phyloP scores from a whole-genome alignment of 2,888 invertebrate species.

The Agrochola litura region DNA sequence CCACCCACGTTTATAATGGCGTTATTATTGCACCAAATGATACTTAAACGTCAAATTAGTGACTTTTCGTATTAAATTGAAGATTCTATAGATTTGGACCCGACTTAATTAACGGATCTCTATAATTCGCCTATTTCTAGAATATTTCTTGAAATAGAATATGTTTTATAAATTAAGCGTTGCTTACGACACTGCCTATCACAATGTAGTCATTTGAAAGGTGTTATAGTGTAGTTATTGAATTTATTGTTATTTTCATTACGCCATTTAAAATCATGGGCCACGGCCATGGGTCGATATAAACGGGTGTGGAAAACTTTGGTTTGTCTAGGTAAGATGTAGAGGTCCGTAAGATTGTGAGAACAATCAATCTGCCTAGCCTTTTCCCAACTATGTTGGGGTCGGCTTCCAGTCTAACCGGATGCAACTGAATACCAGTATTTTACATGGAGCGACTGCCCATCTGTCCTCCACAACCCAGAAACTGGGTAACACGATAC shows the following conservation, averaged over 20 bases:
- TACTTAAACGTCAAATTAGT: slow-evolving; percentile 51
- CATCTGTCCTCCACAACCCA: no score
- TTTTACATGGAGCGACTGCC: no score
- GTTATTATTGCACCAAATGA: slow-evolving; percentile 21
- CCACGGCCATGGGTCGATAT: neutral
- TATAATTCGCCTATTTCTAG: neutral
- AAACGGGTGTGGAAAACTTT: neutral
- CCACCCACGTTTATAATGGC: slow-evolving; percentile 23
- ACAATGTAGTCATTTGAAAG: neutral
- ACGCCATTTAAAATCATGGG: neutral
- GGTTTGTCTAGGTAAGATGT: neutral
- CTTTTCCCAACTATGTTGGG: no score
- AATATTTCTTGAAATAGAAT: neutral
- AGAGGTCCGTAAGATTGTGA: no score
- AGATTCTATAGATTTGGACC: slow-evolving; percentile 1
- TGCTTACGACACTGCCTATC: neutral
- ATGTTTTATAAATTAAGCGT: neutral
- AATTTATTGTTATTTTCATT: neutral
- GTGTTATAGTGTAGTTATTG: neutral
- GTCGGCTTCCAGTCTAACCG: no score
- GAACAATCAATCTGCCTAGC: no score
- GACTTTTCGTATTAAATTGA: neutral
- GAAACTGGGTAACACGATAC: no score
- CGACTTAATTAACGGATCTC: slow-evolving; percentile 14
- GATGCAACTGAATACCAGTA: no score